These are phyloP conservation scores for Leucophora obtusa DNA, from an alignment of 2,888 invertebrate species.

Conservation along the genomic window DNA sequence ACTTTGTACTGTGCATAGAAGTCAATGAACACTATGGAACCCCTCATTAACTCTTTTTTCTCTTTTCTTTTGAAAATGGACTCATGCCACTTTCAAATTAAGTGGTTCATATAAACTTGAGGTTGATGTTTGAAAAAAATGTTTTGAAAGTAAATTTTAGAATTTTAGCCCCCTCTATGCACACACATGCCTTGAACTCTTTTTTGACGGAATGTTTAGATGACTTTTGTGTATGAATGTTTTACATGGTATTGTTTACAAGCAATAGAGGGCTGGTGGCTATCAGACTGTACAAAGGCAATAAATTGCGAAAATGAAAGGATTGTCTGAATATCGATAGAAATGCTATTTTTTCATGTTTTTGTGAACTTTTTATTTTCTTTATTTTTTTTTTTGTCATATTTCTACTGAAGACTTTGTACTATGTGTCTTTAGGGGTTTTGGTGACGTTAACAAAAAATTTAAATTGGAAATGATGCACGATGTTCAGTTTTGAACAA, in stretches of 20 bases:
- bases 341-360: neutral
- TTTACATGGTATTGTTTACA: slow-evolving; percentile 14
- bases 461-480: slow-evolving; percentile 52
- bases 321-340: slow-evolving; percentile 28
- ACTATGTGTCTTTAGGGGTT: slow-evolving; percentile 44
- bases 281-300: slow-evolving; percentile 26
- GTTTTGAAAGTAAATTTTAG: too few species aligned
- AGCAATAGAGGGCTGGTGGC: neutral
- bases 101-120: too few species aligned
- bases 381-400: slow-evolving; percentile 49
- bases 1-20: too few species aligned
- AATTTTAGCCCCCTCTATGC: neutral
- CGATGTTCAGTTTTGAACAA: slow-evolving; percentile 26
- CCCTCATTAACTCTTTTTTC: too few species aligned
- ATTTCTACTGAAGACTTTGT: slow-evolving; percentile 51
- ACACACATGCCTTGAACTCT: slow-evolving; percentile 6
- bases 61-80: too few species aligned
- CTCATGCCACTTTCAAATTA: too few species aligned
- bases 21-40: too few species aligned
- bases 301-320: slow-evolving; percentile 48
- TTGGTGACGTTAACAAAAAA: slow-evolving; percentile 54
- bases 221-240: slow-evolving; percentile 39
- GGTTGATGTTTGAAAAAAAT: too few species aligned
- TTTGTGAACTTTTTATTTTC: neutral
- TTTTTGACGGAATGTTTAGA: slow-evolving; percentile 35